Base-by-base conservation (phyloP, 2,113 vertebrate genomes). In the Enhydra lutris region DNA sequence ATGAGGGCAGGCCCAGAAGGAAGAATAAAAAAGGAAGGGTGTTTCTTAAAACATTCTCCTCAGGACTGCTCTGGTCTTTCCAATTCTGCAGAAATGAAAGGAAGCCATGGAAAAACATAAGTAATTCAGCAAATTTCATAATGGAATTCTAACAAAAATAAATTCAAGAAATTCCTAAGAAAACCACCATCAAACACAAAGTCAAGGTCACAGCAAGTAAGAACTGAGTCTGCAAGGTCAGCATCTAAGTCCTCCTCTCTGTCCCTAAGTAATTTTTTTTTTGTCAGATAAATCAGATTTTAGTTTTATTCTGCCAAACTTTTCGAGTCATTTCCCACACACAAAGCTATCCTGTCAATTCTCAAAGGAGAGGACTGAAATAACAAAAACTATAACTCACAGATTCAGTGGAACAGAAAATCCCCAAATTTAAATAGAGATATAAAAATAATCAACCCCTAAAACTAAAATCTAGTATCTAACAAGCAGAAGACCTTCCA, bases 401-500 rank as follows among this genome's bases (percentile, higher is more conserved):
- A 29, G 21, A 93, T 55, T 84, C 65, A 73, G 36, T 17, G 26
- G 15, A 52, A 89, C 9, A 92, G 42, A 67, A 92, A 94, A 63
- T 78, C 7, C 29, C 39, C 36, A 89, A 87, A 73, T 91, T 94
- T 89, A 95, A 83, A 94, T 78, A 71, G 29, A 97, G 18, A 67
- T 61, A 45, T 12, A 61, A 61, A 61, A 61, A 61, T 45, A 82
- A 82, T 82, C 81, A 94, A 12, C 34, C 20, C 26, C 91, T 63
- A 86, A 90, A 90, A 71, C 14, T 73, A 89, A 91, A 94, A 96
- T 9, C 50, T 84, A 67, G 31, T 65, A 79, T 34, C 15, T 57
- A 93, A 90, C 36, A 95, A 97, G 14, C 13, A 78, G 97, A 86
- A 78, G 97, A 86, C 0, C n/a, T 87, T 67, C 42, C 84, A 93